phyloP scores from a whole-genome alignment of 2,113 vertebrate species.

The Oreocharis arfaki region DNA sequence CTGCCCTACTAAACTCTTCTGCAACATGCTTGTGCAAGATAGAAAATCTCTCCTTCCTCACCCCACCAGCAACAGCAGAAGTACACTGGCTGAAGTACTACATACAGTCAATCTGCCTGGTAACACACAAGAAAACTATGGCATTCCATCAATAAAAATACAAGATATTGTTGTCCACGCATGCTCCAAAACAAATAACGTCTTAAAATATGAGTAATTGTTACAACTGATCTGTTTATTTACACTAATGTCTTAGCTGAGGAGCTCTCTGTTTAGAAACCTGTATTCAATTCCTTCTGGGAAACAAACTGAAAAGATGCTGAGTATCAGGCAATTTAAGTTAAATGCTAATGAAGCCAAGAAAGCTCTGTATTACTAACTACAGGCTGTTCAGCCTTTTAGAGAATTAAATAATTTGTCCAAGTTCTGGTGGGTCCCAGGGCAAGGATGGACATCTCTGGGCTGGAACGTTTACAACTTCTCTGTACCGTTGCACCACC shows the following conservation, averaged over 20 bases:
- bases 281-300: background rate
- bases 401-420: background rate
- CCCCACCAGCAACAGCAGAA: background rate
- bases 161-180: background rate
- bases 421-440: background rate
- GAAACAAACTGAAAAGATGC: background rate
- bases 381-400: background rate
- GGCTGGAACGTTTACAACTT: background rate
- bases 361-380: background rate
- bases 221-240: background rate
- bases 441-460: background rate
- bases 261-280: background rate
- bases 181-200: constrained; percentile 2
- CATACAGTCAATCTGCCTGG: background rate
- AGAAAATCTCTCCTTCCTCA: background rate
- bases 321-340: background rate
- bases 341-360: background rate
- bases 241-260: background rate
- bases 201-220: background rate
- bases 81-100: background rate
- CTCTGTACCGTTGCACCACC: rapidly evolving
- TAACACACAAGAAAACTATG: background rate
- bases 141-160: background rate
- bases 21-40: background rate
- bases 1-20: background rate